Evolutionary conservation across 2,113 vertebrate genomes (phyloP).

Genomic region (Microtus oregoni): DNA sequence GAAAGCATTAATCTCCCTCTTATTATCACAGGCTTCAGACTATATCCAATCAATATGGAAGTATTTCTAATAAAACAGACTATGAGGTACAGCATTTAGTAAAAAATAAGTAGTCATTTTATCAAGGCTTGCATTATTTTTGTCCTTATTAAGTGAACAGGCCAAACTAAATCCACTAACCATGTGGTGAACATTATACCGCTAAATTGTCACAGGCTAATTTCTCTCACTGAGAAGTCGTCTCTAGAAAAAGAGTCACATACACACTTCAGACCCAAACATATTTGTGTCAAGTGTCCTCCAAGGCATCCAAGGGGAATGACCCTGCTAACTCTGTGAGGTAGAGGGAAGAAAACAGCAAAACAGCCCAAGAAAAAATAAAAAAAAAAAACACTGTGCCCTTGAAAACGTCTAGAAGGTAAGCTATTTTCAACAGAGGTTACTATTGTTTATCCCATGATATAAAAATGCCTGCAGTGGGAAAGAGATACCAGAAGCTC

Average conservation of each 20-base stretch:
- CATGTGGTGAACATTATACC: background rate
- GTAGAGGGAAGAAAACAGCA: background rate
- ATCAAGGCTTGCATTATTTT: background rate
- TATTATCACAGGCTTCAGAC: constrained; percentile 43
- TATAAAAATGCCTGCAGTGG: background rate
- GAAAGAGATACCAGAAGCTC: background rate
- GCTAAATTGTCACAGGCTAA: background rate
- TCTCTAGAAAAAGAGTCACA: background rate
- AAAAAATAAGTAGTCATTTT: constrained; percentile 2
- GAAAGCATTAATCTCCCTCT: background rate
- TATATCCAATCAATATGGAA: constrained; percentile 29
- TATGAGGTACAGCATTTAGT: background rate
- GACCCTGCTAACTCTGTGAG: background rate
- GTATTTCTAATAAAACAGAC: constrained; percentile 44
- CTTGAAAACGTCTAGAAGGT: background rate
- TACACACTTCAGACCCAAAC: background rate
- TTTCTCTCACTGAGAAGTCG: background rate
- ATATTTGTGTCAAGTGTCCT: background rate
- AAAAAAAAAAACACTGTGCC: background rate
- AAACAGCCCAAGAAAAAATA: background rate
- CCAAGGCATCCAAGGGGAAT: background rate
- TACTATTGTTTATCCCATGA: background rate
- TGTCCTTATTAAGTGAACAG: constrained; percentile 19
- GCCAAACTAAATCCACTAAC: constrained; percentile 48
- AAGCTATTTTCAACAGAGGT: background rate